Evolutionary conservation across 2,888 invertebrate genomes (phyloP), one percentile per base, ranked within the genome.

Genomic region (Dexiosoma caninum): DNA sequence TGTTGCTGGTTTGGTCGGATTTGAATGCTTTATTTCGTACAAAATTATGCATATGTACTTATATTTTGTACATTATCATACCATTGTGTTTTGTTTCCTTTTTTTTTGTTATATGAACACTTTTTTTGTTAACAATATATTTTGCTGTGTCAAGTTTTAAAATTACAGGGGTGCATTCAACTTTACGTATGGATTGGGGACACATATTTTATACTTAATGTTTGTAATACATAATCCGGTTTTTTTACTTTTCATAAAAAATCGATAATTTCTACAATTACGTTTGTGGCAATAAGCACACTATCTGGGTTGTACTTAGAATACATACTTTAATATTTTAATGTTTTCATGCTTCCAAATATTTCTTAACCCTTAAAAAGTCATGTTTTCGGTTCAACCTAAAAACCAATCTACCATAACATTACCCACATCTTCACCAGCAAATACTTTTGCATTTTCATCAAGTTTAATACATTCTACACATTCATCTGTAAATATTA

Each of bases 341-440:
- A 4, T 30, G 14, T 30, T 42, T 53, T 16, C n/a, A 35, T 42
- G 16, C 46, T 10, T 74, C 46, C 16, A 10, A 10, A 0, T 14
- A 12, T 12, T 44, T 57, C 16, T 37, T 30, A 27, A 27, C 12
- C 16, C 27, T 27, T 7, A 12, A 14, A 35, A 64, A 77, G 75
- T 12, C 21, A 84, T 84, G 84, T 82, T 82, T 82, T 88, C 89
- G 88, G 84, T 78, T 67, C 85, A 85, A 62, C 85, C 83, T 83
- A 69, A 85, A 82, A 37, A 83, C 76, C 42, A 78, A 71, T 74
- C 74, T 67, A 71, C 19, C 69, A 62, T 16, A 70, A 16, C 71
- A 71, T 62, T 82, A 77, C 27, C 82, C 67, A 30, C 82, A 62
- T 10, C 72, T 51, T 46, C 83, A 64, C 53, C 83, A 32, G 21